A percentile compares a stretch with the other conserved stretches of the same genome.
Conservation (phyloP, 2,888 invertebrate species). For the Plebejus anna region DNA sequence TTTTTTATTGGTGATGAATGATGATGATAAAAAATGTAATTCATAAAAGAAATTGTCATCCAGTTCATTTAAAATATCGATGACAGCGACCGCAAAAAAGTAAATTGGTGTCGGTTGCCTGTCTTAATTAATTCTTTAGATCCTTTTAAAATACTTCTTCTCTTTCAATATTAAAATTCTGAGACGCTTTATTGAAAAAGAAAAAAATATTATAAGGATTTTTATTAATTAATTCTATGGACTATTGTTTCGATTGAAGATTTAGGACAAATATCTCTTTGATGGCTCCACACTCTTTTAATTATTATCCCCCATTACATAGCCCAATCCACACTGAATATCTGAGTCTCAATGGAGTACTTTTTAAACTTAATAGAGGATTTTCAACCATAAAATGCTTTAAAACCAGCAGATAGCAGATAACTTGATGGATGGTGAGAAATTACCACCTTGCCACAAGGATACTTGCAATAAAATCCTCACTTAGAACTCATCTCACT, state of each 20-base stretch:
- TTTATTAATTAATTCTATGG: background rate
- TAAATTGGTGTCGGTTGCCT: constrained; percentile 8
- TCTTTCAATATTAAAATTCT: constrained; percentile 17
- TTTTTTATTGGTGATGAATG: background rate
- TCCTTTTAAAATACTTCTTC: constrained; percentile 13
- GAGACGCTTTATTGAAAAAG: background rate
- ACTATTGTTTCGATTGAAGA: background rate
- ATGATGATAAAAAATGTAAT: background rate
- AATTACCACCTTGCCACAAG: no score
- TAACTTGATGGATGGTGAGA: no score
- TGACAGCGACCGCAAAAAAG: constrained; percentile 17
- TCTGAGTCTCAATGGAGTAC: background rate
- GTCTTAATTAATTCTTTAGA: constrained; percentile 18
- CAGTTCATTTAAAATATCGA: background rate
- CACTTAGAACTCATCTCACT: no score
- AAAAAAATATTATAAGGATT: background rate
- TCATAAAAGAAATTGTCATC: background rate
- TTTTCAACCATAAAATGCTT: no score
- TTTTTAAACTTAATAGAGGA: no score
- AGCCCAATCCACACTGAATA: background rate
- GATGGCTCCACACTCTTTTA: background rate
- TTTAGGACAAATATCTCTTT: constrained; percentile 3
- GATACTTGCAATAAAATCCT: no score
- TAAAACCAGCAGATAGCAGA: no score
- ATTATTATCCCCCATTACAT: background rate